Evolutionary conservation across 1,140 invertebrate genomes (phyloP).

Genomic region (Bombus difficillimus): DNA sequence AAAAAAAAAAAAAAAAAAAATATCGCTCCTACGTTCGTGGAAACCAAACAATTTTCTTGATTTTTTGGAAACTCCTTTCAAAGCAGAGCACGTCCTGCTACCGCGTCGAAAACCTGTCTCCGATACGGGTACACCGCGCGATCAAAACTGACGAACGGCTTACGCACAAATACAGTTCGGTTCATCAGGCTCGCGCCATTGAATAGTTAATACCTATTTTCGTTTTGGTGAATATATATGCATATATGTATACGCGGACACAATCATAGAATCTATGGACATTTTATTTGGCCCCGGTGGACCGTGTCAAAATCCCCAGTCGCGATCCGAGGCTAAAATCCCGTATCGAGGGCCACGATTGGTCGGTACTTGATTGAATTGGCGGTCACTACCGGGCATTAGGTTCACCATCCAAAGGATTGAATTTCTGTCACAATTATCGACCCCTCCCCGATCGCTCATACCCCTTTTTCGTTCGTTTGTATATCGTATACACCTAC

Average conservation of each 20-base stretch:
- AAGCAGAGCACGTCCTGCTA: too few relatives aligned
- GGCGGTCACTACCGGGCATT: slow-evolving; percentile 71
- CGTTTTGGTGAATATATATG: slow-evolving; percentile 34
- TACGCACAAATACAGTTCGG: slow-evolving; percentile 45
- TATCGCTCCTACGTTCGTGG: background rate
- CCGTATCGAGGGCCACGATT: slow-evolving; percentile 65
- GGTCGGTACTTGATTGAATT: slow-evolving; percentile 75
- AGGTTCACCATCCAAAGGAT: slow-evolving; percentile 72
- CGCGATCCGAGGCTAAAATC: slow-evolving; percentile 63
- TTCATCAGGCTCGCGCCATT: slow-evolving; percentile 45
- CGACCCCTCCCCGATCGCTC: slow-evolving; percentile 36
- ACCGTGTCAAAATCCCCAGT: slow-evolving; percentile 63
- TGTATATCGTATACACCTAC: slow-evolving; percentile 19
- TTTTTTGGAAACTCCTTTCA: background rate
- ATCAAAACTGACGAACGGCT: slow-evolving; percentile 42
- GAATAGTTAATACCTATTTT: slow-evolving; percentile 67
- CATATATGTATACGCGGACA: background rate
- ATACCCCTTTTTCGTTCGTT: slow-evolving; percentile 31
- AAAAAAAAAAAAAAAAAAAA: too few relatives aligned
- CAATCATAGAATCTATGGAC: slow-evolving; percentile 21
- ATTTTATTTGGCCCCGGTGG: slow-evolving; percentile 64
- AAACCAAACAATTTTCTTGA: background rate
- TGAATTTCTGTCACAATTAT: slow-evolving; percentile 72
- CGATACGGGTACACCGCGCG: slow-evolving; percentile 16
- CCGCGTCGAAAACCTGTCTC: slow-evolving; percentile 12